Base-by-base conservation (phyloP, 2,888 invertebrate species). In the Caenorhabditis sp. region DNA sequence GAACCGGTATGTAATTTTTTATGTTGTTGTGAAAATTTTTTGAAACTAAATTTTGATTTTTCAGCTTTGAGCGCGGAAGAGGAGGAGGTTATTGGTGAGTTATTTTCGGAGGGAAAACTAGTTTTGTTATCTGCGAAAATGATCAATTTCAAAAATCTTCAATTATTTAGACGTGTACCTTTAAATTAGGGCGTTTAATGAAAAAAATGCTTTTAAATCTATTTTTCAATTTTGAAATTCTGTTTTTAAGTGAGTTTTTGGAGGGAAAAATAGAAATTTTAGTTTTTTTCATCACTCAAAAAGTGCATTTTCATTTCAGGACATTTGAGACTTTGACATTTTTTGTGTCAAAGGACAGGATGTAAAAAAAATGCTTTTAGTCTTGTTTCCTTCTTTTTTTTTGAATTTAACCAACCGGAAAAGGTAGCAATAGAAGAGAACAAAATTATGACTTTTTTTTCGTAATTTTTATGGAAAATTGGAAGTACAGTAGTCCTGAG, bases 361-460 rank as follows among this genome's bases (percentile, higher is more conserved):
- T 58, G 57, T 58, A 4, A n/a, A n/a, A n/a, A n/a, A n/a, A 21
- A 58, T 36, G 57, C 57, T 58, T 58, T 58, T 58, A 58, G 57
- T 55, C 12, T 17, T 14, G 27, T 55, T 55, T 55, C 27, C 27
- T 55, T 6, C 17, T 19, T 50, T 14, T 17, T 50, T 4, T 50
- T 50, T 50, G 50, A 50, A 50, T 50, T 50, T 50, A 19, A 51
- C 6, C 51, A 51, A 51, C 21, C 51, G 8, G 21, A 51, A 51
- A 51, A 51, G 17, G 43, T 17, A 43, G 43, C 43, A 43, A 5
- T 17, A 36, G 12, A 36, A 36, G 36, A 36, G n/a, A 21, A 12
- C 19, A 21, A 53, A 53, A 21, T 23, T 21, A 53, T 53, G 53
- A 21, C 21, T 57, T 57, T 24, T 24, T n/a, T 57, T 57, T 23